Percentiles rank a stretch among this genome's conserved stretches.
Conservation (phyloP, 2,888 invertebrate genomes). For the Drosophila leonis region DNA sequence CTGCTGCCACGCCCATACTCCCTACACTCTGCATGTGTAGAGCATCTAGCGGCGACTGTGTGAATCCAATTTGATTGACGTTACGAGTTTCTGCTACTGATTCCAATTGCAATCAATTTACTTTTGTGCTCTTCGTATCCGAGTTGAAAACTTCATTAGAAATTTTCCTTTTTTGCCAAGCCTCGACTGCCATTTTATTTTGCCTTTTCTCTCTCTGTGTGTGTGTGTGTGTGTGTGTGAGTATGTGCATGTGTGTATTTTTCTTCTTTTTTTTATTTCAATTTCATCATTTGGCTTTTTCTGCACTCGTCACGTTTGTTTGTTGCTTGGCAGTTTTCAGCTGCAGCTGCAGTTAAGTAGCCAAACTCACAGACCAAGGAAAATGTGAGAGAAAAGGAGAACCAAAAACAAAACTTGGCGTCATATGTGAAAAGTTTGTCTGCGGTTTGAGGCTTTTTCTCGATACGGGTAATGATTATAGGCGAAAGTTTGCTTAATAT, state of each 20-base stretch:
- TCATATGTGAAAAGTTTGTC: conserved; percentile 78
- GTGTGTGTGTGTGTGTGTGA: conserved; percentile 9
- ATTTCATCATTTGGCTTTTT: conserved; percentile 63
- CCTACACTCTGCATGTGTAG: conserved; percentile 3
- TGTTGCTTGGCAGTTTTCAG: conserved; percentile 44
- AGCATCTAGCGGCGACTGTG: conserved; percentile 53
- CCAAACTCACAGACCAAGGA: conserved; percentile 50
- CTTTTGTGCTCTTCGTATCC: conserved; percentile 77
- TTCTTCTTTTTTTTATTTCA: conserved; percentile 27
- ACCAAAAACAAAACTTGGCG: conserved; percentile 67
- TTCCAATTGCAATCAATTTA: conserved; percentile 81
- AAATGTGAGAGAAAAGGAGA: conserved; percentile 23
- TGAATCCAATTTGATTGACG: conserved; percentile 81
- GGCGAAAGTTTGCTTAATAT: conserved; percentile 64
- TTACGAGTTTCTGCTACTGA: conserved; percentile 81
- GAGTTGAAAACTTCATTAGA: conserved; percentile 81
- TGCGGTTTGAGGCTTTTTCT: conserved; percentile 63
- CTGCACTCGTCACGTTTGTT: conserved; percentile 67
- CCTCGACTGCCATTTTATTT: conserved; percentile 57
- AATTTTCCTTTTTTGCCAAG: conserved; percentile 59
- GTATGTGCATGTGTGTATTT: conserved; percentile 16
- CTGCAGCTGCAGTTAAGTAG: conserved; percentile 72
- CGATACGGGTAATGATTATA: conserved; percentile 74
- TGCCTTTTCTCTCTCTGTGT: conserved; percentile 32
- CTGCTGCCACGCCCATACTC: conserved; percentile 24